Conservation (phyloP, 2,888 invertebrate genomes). For the Dioctria linearis region DNA sequence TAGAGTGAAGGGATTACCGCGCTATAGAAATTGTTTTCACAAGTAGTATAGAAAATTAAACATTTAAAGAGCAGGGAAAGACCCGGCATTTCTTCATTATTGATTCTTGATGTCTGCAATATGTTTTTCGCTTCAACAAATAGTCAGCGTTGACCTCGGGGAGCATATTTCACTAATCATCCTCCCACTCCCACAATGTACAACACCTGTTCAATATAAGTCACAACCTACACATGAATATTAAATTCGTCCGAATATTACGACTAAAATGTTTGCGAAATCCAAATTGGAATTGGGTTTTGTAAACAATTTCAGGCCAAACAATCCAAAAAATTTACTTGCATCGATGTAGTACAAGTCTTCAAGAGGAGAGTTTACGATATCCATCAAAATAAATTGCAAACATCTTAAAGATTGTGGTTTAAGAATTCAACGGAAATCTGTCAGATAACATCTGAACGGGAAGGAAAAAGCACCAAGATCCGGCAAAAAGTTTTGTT, state of each 20-base stretch:
- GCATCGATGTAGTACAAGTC: neutral
- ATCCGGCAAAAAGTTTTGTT: slow-evolving; percentile 28
- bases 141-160: slow-evolving; percentile 43
- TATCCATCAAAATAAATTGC: slow-evolving; percentile 30
- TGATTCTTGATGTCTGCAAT: slow-evolving; percentile 20
- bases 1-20: slow-evolving; percentile 31
- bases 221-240: slow-evolving; percentile 19
- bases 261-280: slow-evolving; percentile 36
- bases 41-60: slow-evolving; percentile 32
- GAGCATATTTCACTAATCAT: slow-evolving; percentile 41
- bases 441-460: slow-evolving; percentile 22
- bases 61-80: neutral
- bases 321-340: slow-evolving; percentile 14
- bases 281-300: slow-evolving; percentile 15
- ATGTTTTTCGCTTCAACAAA: slow-evolving; percentile 36
- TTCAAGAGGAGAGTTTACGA: slow-evolving; percentile 19
- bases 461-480: neutral
- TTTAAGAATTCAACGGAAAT: slow-evolving; percentile 24
- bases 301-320: slow-evolving; percentile 37
- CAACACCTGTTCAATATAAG: slow-evolving; percentile 32
- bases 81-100: slow-evolving; percentile 43
- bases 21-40: slow-evolving; percentile 36
- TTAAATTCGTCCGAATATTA: slow-evolving; percentile 10
- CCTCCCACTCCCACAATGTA: slow-evolving; percentile 31
- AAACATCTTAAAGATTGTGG: slow-evolving; percentile 20